phyloP scores from a whole-genome alignment of 2,888 invertebrate genomes.

The Sesamia inferens region DNA sequence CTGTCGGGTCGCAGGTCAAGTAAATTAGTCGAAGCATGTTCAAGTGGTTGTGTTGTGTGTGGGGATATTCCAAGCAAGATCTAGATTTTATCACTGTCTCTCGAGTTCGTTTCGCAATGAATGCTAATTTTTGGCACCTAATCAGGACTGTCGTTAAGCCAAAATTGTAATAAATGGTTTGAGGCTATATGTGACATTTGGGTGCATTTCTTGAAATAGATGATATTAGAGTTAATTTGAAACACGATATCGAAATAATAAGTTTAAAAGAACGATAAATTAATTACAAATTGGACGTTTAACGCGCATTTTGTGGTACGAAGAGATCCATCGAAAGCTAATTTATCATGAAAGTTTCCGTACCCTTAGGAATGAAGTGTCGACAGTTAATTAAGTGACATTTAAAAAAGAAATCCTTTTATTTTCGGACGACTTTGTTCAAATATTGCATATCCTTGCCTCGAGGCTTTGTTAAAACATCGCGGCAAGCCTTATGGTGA shows the following conservation, averaged over 20 bases:
- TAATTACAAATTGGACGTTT: not conserved
- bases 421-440: not conserved
- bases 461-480: not conserved
- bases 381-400: not conserved
- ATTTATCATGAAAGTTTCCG: not conserved
- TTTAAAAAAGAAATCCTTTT: not conserved
- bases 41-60: not conserved
- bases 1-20: slow-evolving; percentile 57
- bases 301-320: not conserved
- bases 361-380: not conserved
- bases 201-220: not conserved
- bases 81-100: slow-evolving; percentile 10
- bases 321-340: not conserved
- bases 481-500: too few relatives aligned
- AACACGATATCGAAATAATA: not conserved
- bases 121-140: not conserved
- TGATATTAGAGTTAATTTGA: too few relatives aligned
- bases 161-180: not conserved
- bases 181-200: not conserved
- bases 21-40: slow-evolving; percentile 53
- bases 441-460: not conserved
- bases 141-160: not conserved
- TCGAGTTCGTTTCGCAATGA: not conserved
- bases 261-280: not conserved
- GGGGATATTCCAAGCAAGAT: slow-evolving; percentile 9